Evolutionary conservation across 2,797 vertebrate species (phyloP), one percentile per base, ranked within the genome.

Genomic region (Muscicapa comitata): DNA sequence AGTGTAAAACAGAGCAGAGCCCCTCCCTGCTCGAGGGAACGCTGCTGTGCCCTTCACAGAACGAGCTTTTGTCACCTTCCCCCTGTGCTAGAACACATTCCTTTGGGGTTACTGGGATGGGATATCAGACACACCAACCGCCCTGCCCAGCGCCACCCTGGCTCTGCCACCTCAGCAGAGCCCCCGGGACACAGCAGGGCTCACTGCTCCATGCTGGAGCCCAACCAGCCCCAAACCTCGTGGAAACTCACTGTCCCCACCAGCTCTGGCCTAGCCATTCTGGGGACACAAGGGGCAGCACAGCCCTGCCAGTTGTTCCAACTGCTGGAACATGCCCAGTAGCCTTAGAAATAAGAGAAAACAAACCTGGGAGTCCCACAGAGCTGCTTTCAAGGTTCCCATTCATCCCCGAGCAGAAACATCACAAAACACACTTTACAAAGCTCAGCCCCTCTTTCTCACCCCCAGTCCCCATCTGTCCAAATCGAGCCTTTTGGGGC

Each of bases 261-360:
- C 35, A 86, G 74, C 79, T 70, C 80, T 18, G 21, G 62, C 67
- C 20, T 24, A 66, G 50, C 40, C 4, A 0, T 38, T 79, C 33
- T 11, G 28, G 70, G 74, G 37, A 29, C 88, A 37, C 53, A 17
- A 37, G 54, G 5, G 83, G 76, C 67, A 31, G 50, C 72, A 73
- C 83, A 93, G 83, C 61, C 57, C 61, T 2, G 2, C 9, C 75
- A 86, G 83, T 53, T 91, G 76, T 79, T 90, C 85, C 93, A 94
- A 88, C 83, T 94, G 68, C 95, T 72, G 68, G 68, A 68, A 37
- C 63, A 21, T 1, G 0, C 75, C 48, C 6, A 2, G 72, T 76
- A 93, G 84, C 75, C 87, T 84, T 61, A 47, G 91, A 87, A 93
- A 94, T 2, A 24, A 88, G 50, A 42, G 35, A 93, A 97, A 93